Evolutionary conservation across 2,888 invertebrate species (phyloP).

Genomic region (Sphecodes monilicornis): DNA sequence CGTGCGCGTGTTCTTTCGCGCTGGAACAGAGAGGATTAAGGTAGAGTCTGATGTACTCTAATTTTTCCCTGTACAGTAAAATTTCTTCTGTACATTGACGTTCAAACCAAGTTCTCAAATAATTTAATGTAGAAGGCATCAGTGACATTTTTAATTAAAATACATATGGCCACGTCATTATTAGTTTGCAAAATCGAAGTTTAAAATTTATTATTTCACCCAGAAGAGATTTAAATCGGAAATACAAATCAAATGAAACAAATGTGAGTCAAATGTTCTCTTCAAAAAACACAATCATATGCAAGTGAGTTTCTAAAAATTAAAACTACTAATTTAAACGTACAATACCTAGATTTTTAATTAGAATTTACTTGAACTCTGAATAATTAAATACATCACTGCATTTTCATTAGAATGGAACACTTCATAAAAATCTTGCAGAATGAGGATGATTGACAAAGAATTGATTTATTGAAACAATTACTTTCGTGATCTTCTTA

Average conservation of each 20-base stretch:
- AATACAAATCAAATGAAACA: too few relatives aligned
- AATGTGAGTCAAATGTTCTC: too few relatives aligned
- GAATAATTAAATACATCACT: too few relatives aligned
- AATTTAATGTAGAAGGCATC: neutral
- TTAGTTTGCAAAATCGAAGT: neutral
- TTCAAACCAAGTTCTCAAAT: neutral
- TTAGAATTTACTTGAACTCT: neutral
- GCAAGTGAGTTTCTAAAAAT: too few relatives aligned
- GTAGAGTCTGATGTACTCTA: neutral
- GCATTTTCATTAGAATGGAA: too few relatives aligned
- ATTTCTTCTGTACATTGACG: neutral
- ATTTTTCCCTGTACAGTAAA: neutral
- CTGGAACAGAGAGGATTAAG: too few relatives aligned
- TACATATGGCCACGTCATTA: neutral
- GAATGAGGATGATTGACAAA: too few relatives aligned
- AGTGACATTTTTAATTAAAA: neutral
- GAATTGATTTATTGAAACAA: too few relatives aligned
- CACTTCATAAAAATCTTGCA: too few relatives aligned
- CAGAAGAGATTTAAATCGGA: neutral
- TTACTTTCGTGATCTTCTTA: too few relatives aligned
- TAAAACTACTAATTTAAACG: neutral
- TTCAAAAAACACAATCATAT: too few relatives aligned
- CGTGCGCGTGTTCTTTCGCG: too few relatives aligned
- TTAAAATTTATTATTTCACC: neutral
- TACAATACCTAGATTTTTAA: neutral